Base-by-base conservation (phyloP, 2,113 vertebrate genomes). In the Thalassarche chlororhynchos region DNA sequence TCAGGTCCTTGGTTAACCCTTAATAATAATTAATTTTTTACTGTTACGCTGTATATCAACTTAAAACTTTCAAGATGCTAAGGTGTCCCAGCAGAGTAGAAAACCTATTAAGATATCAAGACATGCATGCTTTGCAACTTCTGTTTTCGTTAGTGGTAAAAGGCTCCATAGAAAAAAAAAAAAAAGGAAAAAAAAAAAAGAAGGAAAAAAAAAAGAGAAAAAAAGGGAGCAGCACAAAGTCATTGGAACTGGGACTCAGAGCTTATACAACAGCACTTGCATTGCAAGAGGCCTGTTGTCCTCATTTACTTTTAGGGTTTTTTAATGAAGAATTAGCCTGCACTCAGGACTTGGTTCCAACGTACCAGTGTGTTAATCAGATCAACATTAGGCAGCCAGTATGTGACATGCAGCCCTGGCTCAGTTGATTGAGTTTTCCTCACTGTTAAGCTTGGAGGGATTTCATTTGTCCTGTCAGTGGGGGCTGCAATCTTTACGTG, bases 11-110 rank as follows among this genome's bases (percentile, higher is more conserved):
- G 90, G 92, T 98, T 98, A 98, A 98, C 97, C 95, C 96, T 97
- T 98, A 97, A 97, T 96, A 97, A 97, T 93, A 98, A 98, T 97
- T 97, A 97, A 83, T 95, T 97, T 98, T 97, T 98, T 98, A 96
- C 84, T 96, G 81, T 97, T 98, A 91, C 21, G 8, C 72, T 97
- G 82, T 97, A 93, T 96, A 98, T 98, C 98, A 98, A 84, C 97
- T 97, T 98, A 97, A 98, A 98, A 98, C 95, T 98, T 98, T 95
- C 97, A 98, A 92, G 97, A 96, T 94, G 92, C 74, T 96, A 89
- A 81, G 91, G 79, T 95, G 93, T 97, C 98, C 95, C 97, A 34
- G 55, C 62, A 95, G 97, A 98, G 70, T 88, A 96, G 95, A 97
- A 98, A 97, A 96, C 93, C 97, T 98, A 97, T 98, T 98, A 98